Evolutionary conservation across 2,797 vertebrate species (phyloP).

Genomic region (Myotis vivesi): DNA sequence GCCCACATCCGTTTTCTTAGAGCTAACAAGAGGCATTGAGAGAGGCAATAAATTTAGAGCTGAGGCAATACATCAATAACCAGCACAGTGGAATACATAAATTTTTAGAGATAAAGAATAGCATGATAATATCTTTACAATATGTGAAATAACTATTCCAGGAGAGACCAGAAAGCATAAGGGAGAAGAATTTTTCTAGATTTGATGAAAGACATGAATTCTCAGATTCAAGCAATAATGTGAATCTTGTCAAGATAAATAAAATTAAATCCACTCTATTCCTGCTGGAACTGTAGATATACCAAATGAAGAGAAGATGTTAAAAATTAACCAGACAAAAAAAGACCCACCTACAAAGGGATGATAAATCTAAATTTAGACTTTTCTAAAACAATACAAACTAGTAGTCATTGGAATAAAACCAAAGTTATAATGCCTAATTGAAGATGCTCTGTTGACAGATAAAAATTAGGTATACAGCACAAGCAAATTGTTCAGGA

Average conservation of each 20-base stretch:
- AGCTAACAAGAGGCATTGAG: background rate
- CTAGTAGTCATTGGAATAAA: background rate
- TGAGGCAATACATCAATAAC: background rate
- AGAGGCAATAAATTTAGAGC: background rate
- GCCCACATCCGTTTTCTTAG: background rate
- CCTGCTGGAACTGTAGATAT: background rate
- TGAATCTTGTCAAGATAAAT: background rate
- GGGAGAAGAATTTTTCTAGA: background rate
- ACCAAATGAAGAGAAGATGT: background rate
- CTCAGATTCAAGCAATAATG: background rate
- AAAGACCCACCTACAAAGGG: background rate
- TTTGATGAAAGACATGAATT: background rate
- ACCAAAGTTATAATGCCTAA: background rate
- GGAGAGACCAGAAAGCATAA: background rate
- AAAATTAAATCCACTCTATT: background rate
- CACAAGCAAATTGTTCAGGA: background rate
- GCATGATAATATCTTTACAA: background rate
- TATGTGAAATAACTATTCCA: background rate
- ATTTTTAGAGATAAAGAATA: background rate
- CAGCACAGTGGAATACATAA: background rate
- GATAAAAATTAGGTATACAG: background rate
- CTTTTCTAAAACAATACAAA: conserved; percentile 4
- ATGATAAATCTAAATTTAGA: background rate
- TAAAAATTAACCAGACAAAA: background rate
- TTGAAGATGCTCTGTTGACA: background rate